Evolutionary conservation across 2,797 vertebrate genomes (phyloP), one percentile per base, ranked within the genome.

Genomic region (Poeciliopsis gracilis): DNA sequence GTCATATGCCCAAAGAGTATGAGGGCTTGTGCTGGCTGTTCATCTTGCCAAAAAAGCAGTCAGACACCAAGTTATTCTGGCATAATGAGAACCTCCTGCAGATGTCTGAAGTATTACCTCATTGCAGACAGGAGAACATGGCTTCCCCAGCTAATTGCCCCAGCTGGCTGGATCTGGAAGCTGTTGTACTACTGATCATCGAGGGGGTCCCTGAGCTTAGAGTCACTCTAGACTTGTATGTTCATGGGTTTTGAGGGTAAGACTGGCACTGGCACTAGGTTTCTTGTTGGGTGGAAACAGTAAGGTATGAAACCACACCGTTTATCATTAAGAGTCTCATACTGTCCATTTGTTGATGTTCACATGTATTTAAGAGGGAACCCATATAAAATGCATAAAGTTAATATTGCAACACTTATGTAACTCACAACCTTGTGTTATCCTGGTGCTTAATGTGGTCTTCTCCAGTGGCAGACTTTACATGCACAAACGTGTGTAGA

Each of bases 41-140:
- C 81, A 75, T 86, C 84, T 71, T 7, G 81, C 87, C 89, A 90
- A 92, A 92, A 74, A 93, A 74, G 72, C 90, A 91, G 91, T 91
- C 90, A 93, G 94, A 94, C 91, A 87, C 88, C 78, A 85, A 89
- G 88, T 82, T 90, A 85, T 90, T 94, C 90, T 93, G 94, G 93
- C 93, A 92, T 94, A 94, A 95, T 94, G 93, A 94, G 88, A 95
- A 94, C 90, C 93, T 92, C 91, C 92, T 93, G 91, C 91, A 94
- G 90, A 95, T 94, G 93, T 92, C 90, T 93, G 83, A 92, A 82
- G 87, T 89, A 92, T 95, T 92, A 95, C 92, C 91, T 95, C 94
- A 94, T 86, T 84, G 84, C 43, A 70, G 67, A 28, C 41, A 76
- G 78, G 86, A 90, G 90, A 94, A 92, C 87, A 90, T 87, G 94